Evolutionary conservation across 2,888 invertebrate genomes (phyloP).

Genomic region (Rhyacophila evoluta): DNA sequence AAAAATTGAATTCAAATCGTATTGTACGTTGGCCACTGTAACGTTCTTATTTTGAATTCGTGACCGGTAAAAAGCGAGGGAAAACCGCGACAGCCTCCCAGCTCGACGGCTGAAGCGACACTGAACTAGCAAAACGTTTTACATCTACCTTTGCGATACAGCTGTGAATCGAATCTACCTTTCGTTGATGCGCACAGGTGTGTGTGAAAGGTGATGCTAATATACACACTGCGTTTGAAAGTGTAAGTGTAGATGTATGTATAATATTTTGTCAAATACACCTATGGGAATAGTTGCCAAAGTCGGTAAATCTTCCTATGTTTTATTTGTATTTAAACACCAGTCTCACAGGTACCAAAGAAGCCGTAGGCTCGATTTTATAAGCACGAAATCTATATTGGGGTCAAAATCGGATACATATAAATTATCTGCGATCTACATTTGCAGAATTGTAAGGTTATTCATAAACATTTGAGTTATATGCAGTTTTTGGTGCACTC

Average conservation of each 20-base stretch:
- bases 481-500: too few species aligned
- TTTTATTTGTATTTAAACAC: conserved; percentile 14
- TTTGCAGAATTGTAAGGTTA: too few species aligned
- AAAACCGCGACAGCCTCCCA: conserved; percentile 17
- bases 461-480: too few species aligned
- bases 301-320: neutral
- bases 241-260: conserved; percentile 39
- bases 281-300: conserved; percentile 1
- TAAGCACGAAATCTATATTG: conserved; percentile 6
- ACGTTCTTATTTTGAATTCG: conserved; percentile 18
- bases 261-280: neutral
- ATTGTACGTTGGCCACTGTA: conserved; percentile 3
- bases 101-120: conserved; percentile 30
- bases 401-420: neutral
- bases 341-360: neutral
- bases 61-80: neutral
- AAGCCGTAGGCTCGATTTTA: neutral
- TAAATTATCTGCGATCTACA: neutral
- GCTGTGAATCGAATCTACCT: conserved; percentile 43
- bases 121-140: conserved; percentile 39
- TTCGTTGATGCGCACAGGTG: conserved; percentile 38
- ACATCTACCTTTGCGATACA: conserved; percentile 42
- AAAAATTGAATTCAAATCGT: neutral
- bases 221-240: conserved; percentile 27
- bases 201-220: conserved; percentile 37